Base-by-base conservation (phyloP, 2,113 vertebrate genomes). In the Ifrita kowaldi region DNA sequence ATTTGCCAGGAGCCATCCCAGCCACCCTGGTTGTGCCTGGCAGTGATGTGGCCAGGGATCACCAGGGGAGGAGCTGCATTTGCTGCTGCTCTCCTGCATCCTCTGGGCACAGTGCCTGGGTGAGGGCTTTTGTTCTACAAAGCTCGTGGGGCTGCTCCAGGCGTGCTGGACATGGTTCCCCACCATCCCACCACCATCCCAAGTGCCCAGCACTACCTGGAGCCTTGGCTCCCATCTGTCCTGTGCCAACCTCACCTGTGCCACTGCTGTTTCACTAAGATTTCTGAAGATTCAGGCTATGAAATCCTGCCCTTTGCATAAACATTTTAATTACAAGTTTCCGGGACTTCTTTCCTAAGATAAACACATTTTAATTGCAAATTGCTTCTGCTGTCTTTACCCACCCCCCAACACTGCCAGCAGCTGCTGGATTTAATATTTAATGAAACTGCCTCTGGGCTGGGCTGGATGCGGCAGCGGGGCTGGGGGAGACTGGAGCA, bases 361-460 rank as follows among this genome's bases (percentile, higher is more conserved):
- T 82, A 96, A 96, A 93, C 84, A 89, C 65, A 96, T 95, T 95
- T 95, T 94, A 95, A 96, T 96, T 96, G 94, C 94, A 95, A 94
- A 97, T 95, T 53, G n/a, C 93, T 75, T 93, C 74, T 91, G 87
- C 93, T 56, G 69, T 73, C 93, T 95, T 76, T 78, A 91, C 33
- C 73, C 84, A 73, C 42, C 65, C 62, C 84, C 87, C 86, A 82
- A n/a, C 22, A 44, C 73, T 46, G 80, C 6, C 14, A 80, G 95
- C 96, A 97, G 96, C 93, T 96, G 95, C 33, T 71, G 77, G 26
- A 42, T 87, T 91, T 63, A 81, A 79, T 90, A 69, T 89, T 92
- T 93, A 83, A 96, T 89, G 91, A 44, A 52, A 15, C 35, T 75
- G 87, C 41, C 69, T 77, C 33, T 60, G 81, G 83, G 90, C 42